These are phyloP conservation scores for Corythornis vintsioides DNA, from an alignment of 2,113 vertebrate species.

Conservation along the genomic window DNA sequence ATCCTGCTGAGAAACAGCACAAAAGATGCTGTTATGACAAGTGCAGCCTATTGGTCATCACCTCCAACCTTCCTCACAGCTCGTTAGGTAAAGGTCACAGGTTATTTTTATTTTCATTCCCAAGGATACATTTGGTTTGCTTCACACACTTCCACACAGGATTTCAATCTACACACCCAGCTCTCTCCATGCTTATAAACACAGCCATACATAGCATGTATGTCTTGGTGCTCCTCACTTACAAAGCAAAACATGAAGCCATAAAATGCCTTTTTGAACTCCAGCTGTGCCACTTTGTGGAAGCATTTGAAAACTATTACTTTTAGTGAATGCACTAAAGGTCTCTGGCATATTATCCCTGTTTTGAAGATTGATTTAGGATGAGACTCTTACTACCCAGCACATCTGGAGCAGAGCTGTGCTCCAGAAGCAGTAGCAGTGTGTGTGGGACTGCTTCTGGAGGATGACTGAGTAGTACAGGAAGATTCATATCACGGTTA, in stretches of 20 bases:
- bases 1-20: slow-evolving; percentile 1
- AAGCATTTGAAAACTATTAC: slow-evolving; percentile 57
- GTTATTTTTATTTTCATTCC: slow-evolving; percentile 53
- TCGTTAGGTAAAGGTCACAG: slow-evolving; percentile 48
- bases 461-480: neutral
- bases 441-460: neutral
- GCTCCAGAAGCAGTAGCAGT: neutral
- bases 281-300: slow-evolving; percentile 52
- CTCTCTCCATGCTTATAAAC: neutral
- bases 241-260: slow-evolving; percentile 34
- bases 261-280: slow-evolving; percentile 33
- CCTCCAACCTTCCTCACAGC: slow-evolving; percentile 48
- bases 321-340: slow-evolving; percentile 11
- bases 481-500: fast-evolving
- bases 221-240: slow-evolving; percentile 32
- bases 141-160: slow-evolving; percentile 35
- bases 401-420: neutral
- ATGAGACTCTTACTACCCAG: neutral
- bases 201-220: neutral
- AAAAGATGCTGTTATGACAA: slow-evolving; percentile 49
- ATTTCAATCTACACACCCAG: neutral
- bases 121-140: slow-evolving; percentile 11
- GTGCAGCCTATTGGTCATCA: slow-evolving; percentile 26
- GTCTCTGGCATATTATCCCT: neutral
- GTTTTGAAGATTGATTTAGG: slow-evolving; percentile 27